Evolutionary conservation across 2,888 invertebrate genomes (phyloP).

Genomic region (Plagiodera versicolora): DNA sequence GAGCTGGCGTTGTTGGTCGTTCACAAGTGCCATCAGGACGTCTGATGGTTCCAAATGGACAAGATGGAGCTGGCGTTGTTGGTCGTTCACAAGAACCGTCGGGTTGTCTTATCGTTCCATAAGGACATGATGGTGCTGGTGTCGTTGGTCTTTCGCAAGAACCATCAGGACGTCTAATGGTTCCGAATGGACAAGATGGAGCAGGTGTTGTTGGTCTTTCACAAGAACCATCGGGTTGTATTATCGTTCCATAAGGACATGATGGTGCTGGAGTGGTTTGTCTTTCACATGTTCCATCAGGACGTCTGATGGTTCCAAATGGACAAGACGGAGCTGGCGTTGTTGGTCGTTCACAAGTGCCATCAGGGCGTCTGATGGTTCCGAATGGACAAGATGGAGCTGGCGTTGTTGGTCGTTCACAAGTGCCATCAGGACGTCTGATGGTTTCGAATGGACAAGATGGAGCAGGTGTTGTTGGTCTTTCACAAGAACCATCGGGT

Average conservation of each 20-base stretch:
- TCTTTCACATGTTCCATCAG: slow-evolving; percentile 11
- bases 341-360: slow-evolving; percentile 16
- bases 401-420: not conserved
- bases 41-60: slow-evolving; percentile 29
- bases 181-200: slow-evolving; percentile 23
- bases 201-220: slow-evolving; percentile 6
- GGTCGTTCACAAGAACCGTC: slow-evolving; percentile 20
- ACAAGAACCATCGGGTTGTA: slow-evolving; percentile 19
- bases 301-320: slow-evolving; percentile 11
- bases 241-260: slow-evolving; percentile 18
- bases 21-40: slow-evolving; percentile 21
- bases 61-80: slow-evolving; percentile 17
- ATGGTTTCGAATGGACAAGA: slow-evolving; percentile 26
- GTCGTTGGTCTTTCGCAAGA: slow-evolving; percentile 10
- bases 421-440: slow-evolving; percentile 21
- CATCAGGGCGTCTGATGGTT: slow-evolving; percentile 12
- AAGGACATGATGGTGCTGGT: slow-evolving; percentile 18
- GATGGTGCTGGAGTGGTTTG: slow-evolving; percentile 15
- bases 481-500: slow-evolving; percentile 19
- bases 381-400: slow-evolving; percentile 14
- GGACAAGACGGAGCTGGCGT: slow-evolving; percentile 15
- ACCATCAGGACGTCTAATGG: slow-evolving; percentile 17
- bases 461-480: slow-evolving; percentile 8
- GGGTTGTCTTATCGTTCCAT: slow-evolving; percentile 11
- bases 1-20: slow-evolving; percentile 11